Base-by-base conservation (phyloP, 37 sponge, comb jelly and placozoan species). In the Corticium candelabrum region DNA sequence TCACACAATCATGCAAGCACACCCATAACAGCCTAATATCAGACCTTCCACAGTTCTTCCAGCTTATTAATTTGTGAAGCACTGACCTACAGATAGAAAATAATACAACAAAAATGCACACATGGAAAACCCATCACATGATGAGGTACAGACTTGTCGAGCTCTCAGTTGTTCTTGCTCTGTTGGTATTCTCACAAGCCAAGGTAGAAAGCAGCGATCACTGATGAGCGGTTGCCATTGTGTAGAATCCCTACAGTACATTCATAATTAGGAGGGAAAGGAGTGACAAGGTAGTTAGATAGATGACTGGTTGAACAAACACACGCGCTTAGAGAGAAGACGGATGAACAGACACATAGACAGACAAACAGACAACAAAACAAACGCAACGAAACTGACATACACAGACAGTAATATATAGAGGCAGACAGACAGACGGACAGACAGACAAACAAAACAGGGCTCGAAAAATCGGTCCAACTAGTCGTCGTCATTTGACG, bases 11-110 rank as follows among this genome's bases (percentile, higher is more conserved):
- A 76, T 5, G 11, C 5, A 76, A 76, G 29, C 5, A 67, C 0
- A 7, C 73, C 5, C 11, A 56, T 5, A 68, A 7, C 57, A 56
- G 34, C 34, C 7, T 5, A 5, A 7, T 76, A 76, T 31, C 83
- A 34, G 34, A 83, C 84, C 78, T 87, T 93, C 98, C 98, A 97
- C 77, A 90, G 40, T 37, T 97, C 98, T 80, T 97, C 98, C 74
- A 97, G 84, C 76, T 93, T 97, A 84, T 90, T 88, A 74, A 97
- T 97, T 82, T 93, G 94, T 1, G 87, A 35, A 30, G 91, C 98
- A 35, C 88, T 72, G 76, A 97, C 93, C 91, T 82, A 70, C 75
- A 32, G 30, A 62, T 69, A 7, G 69, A 21, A 37, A 79, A 30
- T 5, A 38, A 67, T 39, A 56, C 79, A 56, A 34, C 5, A 30